phyloP scores from a whole-genome alignment of 2,797 vertebrate genomes.

The Glossophaga mutica region DNA sequence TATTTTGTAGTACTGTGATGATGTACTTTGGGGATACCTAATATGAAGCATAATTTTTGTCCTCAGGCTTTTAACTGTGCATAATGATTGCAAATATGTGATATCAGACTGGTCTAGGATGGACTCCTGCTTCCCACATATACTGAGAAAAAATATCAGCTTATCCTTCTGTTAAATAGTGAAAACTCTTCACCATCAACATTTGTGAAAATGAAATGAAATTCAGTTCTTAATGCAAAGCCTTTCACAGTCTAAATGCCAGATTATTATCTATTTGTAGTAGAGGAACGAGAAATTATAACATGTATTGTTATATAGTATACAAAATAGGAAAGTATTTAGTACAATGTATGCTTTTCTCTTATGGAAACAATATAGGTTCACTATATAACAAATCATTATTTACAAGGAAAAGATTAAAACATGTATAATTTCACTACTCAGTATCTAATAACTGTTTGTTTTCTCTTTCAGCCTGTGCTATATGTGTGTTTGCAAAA shows the following conservation, averaged over 20 bases:
- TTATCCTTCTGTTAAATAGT: background rate
- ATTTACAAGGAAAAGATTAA: background rate
- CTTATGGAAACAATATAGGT: background rate
- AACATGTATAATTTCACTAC: background rate
- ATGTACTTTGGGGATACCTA: background rate
- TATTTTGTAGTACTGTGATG: background rate
- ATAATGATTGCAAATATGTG: background rate
- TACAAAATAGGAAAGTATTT: background rate
- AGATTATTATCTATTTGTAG: background rate
- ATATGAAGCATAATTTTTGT: background rate
- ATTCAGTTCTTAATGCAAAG: background rate
- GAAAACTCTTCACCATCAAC: background rate
- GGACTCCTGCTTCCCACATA: background rate
- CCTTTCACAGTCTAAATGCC: background rate
- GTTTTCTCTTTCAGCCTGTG: background rate
- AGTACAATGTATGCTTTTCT: background rate
- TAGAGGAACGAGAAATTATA: background rate
- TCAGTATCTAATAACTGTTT: background rate
- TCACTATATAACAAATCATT: background rate
- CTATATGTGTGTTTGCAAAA: background rate
- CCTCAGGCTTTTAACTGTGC: background rate
- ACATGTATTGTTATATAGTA: background rate
- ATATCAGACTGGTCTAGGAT: background rate
- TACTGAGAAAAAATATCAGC: background rate
- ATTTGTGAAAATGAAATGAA: background rate